phyloP scores from a whole-genome alignment of 2,113 vertebrate genomes.

The Phylloscopus trochiloides region DNA sequence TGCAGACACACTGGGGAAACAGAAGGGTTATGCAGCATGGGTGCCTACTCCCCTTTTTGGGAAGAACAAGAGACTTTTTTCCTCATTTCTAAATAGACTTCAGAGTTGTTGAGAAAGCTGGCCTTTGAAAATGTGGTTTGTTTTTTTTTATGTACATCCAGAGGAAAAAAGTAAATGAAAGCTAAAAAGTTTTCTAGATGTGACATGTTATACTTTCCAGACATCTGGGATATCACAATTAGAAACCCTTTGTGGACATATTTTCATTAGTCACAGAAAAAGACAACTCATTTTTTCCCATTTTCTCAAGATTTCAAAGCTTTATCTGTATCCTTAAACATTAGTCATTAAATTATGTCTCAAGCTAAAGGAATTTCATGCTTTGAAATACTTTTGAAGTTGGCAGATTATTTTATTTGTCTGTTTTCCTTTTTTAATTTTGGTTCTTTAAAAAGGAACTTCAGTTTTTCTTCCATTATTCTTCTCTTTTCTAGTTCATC shows the following conservation, averaged over 20 bases:
- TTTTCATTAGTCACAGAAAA: constrained; percentile 28
- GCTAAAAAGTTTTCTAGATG: background rate
- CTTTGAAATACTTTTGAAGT: constrained; percentile 32
- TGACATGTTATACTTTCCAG: background rate
- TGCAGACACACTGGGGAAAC: background rate
- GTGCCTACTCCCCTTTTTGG: background rate
- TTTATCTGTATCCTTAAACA: background rate
- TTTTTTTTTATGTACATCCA: background rate
- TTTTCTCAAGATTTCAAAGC: constrained; percentile 42
- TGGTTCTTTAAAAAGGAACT: background rate
- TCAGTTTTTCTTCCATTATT: background rate
- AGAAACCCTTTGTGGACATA: background rate
- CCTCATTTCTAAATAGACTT: background rate
- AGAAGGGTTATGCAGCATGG: background rate
- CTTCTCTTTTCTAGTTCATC: background rate
- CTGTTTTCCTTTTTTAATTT: background rate
- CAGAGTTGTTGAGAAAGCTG: background rate
- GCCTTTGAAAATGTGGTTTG: background rate
- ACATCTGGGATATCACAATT: background rate
- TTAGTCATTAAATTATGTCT: constrained; percentile 18
- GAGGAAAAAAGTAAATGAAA: background rate
- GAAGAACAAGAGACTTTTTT: background rate
- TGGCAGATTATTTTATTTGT: background rate
- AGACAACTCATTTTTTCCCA: background rate
- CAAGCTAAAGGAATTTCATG: background rate